phyloP scores from a whole-genome alignment of 2,797 vertebrate genomes.

The Agapornis canus region DNA sequence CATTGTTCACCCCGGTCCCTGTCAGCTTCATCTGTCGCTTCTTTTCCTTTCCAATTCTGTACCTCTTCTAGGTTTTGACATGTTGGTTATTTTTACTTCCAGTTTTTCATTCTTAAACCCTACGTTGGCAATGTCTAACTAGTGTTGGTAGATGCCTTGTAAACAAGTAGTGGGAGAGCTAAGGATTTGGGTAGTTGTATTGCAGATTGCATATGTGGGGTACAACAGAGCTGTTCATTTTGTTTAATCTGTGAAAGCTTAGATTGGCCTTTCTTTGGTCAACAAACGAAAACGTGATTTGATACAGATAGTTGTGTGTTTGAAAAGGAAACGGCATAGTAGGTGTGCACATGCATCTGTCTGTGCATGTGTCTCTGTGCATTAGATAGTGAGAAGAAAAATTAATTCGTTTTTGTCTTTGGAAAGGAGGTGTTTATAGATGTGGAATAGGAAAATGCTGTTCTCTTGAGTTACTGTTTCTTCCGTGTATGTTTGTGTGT shows the following conservation, averaged over 20 bases:
- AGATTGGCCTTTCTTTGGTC: neutral
- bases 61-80: neutral
- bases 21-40: neutral
- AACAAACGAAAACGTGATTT: neutral
- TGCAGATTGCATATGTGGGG: too few relatives aligned
- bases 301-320: neutral
- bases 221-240: neutral
- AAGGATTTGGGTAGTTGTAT: neutral
- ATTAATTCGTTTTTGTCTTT: neutral
- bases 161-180: neutral
- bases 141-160: neutral
- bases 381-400: neutral
- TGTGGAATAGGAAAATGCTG: neutral
- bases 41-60: neutral
- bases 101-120: neutral
- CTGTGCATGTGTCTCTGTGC: neutral
- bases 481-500: neutral
- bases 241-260: neutral
- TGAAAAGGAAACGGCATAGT: neutral
- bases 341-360: neutral
- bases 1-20: neutral
- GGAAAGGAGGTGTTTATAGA: neutral
- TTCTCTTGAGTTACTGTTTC: neutral
- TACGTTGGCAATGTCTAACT: neutral
- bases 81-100: neutral